phyloP scores from a whole-genome alignment of 1,140 invertebrate genomes.

The Linepithema humile region DNA sequence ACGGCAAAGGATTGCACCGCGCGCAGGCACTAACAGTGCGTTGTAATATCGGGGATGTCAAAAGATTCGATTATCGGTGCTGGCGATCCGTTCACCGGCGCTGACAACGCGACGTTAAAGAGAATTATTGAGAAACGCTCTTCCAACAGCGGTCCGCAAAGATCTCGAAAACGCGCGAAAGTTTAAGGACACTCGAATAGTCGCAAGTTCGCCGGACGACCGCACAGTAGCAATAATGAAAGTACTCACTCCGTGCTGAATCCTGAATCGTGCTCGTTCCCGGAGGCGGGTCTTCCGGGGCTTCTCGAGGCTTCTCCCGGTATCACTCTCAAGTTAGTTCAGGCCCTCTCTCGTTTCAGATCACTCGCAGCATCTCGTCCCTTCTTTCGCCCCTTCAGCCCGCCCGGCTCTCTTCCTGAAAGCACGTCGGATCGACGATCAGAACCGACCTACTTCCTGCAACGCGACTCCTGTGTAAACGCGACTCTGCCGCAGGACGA shows the following conservation, averaged over 20 bases:
- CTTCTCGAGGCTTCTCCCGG: neutral
- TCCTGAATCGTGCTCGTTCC: neutral
- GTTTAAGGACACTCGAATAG: neutral
- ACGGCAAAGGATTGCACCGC: no score
- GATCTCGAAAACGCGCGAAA: neutral
- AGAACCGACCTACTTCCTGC: no score
- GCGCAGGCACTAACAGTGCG: no score
- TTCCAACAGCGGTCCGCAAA: neutral
- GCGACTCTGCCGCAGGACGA: conserved; percentile 9
- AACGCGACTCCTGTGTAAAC: neutral
- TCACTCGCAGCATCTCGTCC: conserved; percentile 52
- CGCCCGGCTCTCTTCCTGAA: neutral
- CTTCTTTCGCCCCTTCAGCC: conserved; percentile 4
- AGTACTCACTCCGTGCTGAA: conserved; percentile 51
- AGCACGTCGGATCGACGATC: neutral
- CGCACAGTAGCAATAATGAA: neutral
- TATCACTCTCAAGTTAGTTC: conserved; percentile 1
- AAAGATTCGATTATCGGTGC: neutral
- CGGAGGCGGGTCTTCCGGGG: neutral
- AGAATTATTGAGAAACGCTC: neutral
- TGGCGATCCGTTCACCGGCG: neutral
- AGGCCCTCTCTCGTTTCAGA: conserved; percentile 37
- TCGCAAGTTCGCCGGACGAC: neutral
- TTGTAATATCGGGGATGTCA: neutral
- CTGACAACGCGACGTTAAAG: neutral